These are phyloP conservation scores for Polietes domitor DNA, from an alignment of 2,888 invertebrate species.

Conservation along the genomic window DNA sequence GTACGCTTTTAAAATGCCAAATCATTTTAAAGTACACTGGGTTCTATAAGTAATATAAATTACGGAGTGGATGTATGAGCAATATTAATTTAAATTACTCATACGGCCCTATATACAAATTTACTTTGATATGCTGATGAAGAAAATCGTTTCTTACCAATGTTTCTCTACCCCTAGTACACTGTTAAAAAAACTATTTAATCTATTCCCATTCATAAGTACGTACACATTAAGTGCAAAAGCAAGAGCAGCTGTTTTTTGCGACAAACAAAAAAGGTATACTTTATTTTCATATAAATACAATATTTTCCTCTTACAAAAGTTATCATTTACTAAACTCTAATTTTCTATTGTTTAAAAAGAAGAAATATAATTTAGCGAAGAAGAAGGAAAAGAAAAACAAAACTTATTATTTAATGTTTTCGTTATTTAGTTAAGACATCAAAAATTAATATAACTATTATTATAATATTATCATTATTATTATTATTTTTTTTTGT, in stretches of 20 bases:
- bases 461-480: neutral
- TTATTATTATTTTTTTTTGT: conserved; percentile 47
- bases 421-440: conserved; percentile 65
- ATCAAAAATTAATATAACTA: conserved; percentile 15
- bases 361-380: neutral
- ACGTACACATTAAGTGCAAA: neutral
- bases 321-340: neutral
- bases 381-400: no score
- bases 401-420: conserved; percentile 32
- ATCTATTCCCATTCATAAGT: neutral
- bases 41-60: no score
- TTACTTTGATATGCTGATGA: no score
- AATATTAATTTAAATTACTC: no score
- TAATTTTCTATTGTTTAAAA: neutral
- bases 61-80: no score
- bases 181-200: conserved; percentile 38
- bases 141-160: neutral
- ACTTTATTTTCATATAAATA: conserved; percentile 47
- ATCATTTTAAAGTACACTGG: no score
- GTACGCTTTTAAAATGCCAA: no score
- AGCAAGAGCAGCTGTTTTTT: conserved; percentile 58
- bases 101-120: no score
- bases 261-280: conserved; percentile 18
- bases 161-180: conserved; percentile 13
- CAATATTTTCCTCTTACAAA: conserved; percentile 29